phyloP scores from a whole-genome alignment of 2,797 vertebrate species.

The Crenichthys baileyi region DNA sequence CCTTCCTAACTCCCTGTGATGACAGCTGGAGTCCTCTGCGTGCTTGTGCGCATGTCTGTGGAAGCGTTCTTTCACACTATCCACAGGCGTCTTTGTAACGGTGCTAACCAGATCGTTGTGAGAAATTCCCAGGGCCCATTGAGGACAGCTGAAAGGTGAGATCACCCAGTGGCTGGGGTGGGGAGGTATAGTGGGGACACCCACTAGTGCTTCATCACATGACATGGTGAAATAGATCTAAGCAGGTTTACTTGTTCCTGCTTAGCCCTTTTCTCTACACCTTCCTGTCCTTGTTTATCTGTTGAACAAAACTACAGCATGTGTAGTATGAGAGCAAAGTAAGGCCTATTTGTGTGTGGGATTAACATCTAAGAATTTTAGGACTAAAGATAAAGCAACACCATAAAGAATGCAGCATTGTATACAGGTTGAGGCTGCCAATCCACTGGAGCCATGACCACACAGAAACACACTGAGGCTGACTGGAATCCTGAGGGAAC shows the following conservation, averaged over 20 bases:
- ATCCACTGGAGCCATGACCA: constrained; percentile 58
- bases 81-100: constrained; percentile 70
- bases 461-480: constrained; percentile 63
- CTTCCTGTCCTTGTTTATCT: constrained; percentile 29
- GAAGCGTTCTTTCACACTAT: constrained; percentile 55
- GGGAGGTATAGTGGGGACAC: constrained; percentile 34
- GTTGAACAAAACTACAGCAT: constrained; percentile 28
- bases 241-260: constrained; percentile 38
- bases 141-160: constrained; percentile 75
- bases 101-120: constrained; percentile 76
- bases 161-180: constrained; percentile 40
- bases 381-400: constrained; percentile 46
- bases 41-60: constrained; percentile 33
- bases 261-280: constrained; percentile 57
- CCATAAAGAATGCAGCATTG: constrained; percentile 50
- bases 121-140: constrained; percentile 74
- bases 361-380: constrained; percentile 19
- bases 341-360: constrained; percentile 20
- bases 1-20: constrained; percentile 54
- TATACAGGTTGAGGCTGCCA: constrained; percentile 59
- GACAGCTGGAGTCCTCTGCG: constrained; percentile 48
- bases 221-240: constrained; percentile 73
- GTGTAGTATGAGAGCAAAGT: constrained; percentile 18
- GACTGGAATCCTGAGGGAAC: constrained; percentile 43
- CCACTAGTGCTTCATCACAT: constrained; percentile 58